These are phyloP conservation scores for Pseudopodoces humilis DNA, from an alignment of 2,113 vertebrate species.

Conservation along the genomic window DNA sequence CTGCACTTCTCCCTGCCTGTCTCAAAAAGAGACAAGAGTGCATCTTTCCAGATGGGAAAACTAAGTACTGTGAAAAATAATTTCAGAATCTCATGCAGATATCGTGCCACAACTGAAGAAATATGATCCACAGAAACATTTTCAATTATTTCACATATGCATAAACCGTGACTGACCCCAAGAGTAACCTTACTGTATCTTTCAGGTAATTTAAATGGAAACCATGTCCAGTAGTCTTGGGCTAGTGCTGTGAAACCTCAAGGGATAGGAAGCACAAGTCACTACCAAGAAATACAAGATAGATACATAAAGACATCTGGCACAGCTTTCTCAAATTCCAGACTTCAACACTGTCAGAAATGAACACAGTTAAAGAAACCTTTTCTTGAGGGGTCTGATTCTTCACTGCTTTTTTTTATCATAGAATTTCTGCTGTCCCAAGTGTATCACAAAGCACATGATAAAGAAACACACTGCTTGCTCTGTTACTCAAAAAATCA, in stretches of 20 bases:
- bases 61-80: not conserved
- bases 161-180: not conserved
- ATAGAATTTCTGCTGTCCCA: not conserved
- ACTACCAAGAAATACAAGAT: not conserved
- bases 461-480: not conserved
- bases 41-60: not conserved
- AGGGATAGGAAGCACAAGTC: not conserved
- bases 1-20: not conserved
- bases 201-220: conserved; percentile 23
- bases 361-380: not conserved
- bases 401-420: not conserved
- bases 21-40: not conserved
- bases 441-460: not conserved
- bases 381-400: not conserved
- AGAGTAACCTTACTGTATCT: not conserved
- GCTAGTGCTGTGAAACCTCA: not conserved
- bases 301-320: not conserved
- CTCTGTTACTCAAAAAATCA: not conserved
- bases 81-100: not conserved
- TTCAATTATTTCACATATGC: not conserved
- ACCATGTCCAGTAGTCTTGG: not conserved
- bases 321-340: not conserved
- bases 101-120: not conserved
- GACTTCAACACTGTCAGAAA: not conserved
- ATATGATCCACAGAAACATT: not conserved